Percentiles rank a stretch among this genome's conserved stretches.
phyloP scores from a whole-genome alignment of 2,888 invertebrate species.

The Eupithecia subumbrata region DNA sequence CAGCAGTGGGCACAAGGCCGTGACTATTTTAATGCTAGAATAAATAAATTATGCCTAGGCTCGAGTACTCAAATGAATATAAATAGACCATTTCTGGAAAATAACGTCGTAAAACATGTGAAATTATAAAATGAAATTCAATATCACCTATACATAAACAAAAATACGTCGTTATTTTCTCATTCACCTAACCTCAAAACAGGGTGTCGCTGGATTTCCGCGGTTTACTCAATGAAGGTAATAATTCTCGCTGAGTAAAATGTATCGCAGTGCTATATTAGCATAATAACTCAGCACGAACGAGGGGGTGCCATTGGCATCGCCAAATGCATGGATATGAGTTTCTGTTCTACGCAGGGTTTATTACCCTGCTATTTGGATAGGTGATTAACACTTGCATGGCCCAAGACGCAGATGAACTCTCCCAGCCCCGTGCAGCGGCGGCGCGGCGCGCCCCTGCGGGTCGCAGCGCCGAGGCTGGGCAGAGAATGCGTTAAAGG shows the following conservation, averaged over 20 bases:
- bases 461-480: no score
- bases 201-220: constrained; percentile 23
- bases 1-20: no score
- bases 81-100: neutral
- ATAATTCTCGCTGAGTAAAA: constrained; percentile 43
- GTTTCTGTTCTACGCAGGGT: constrained; percentile 7
- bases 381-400: no score
- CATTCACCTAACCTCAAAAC: constrained; percentile 3
- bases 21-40: no score
- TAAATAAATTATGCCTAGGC: neutral
- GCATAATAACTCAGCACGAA: constrained; percentile 44
- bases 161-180: constrained; percentile 8
- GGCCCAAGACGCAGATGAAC: no score
- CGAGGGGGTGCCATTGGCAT: constrained; percentile 12
- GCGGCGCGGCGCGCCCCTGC: no score
- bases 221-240: constrained; percentile 38
- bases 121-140: neutral
- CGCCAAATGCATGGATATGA: constrained; percentile 20
- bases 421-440: no score
- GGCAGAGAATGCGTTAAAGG: no score
- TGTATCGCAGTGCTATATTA: constrained; percentile 45
- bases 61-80: neutral
- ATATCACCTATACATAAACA: neutral
- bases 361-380: neutral
- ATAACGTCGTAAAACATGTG: neutral